Conservation (phyloP, 2,888 invertebrate genomes). For the Platycnemis pennipes region DNA sequence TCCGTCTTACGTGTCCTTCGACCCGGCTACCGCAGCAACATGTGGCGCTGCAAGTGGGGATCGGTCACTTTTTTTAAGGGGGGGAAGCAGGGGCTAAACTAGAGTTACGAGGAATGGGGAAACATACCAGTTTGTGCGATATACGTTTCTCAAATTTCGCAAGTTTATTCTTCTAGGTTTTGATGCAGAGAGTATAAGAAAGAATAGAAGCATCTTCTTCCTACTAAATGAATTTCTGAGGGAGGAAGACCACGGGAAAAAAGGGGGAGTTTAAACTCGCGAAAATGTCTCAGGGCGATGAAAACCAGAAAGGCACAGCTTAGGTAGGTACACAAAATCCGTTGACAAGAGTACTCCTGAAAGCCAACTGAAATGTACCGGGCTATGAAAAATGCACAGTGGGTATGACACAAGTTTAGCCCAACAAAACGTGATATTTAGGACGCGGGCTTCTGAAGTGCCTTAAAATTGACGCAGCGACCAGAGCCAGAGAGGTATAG, state of each 20-base stretch:
- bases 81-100: background rate
- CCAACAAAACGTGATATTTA: too few relatives aligned
- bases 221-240: too few relatives aligned
- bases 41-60: conserved; percentile 44
- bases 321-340: background rate
- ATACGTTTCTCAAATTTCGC: conserved; percentile 1
- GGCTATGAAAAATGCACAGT: background rate
- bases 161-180: background rate
- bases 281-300: background rate
- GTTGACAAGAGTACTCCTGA: background rate
- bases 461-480: too few relatives aligned
- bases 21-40: conserved; percentile 36
- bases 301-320: background rate
- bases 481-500: too few relatives aligned
- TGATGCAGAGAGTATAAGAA: background rate
- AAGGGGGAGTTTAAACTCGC: background rate
- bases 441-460: too few relatives aligned
- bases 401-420: too few relatives aligned
- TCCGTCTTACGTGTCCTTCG: conserved; percentile 22
- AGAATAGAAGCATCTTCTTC: background rate
- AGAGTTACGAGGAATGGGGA: background rate
- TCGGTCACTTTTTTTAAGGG: background rate
- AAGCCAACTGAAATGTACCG: background rate
- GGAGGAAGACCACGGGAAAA: background rate
- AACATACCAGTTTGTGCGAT: background rate